Evolutionary conservation across 2,797 vertebrate species (phyloP), one percentile per base, ranked within the genome.

Genomic region (Oceanodroma leucorhoa): DNA sequence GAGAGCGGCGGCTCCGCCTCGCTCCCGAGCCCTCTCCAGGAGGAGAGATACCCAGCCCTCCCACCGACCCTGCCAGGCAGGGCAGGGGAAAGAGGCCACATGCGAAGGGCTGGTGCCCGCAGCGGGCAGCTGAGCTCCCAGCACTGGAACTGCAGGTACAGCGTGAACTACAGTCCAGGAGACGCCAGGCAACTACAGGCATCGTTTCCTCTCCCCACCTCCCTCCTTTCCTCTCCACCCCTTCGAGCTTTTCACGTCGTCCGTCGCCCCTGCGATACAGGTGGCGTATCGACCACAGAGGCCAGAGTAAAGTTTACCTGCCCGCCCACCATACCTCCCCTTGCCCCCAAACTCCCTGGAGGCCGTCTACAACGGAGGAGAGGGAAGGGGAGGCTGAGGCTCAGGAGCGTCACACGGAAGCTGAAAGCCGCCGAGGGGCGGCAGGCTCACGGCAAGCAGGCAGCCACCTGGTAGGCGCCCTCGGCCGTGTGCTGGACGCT

Each of bases 401-500:
- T 88, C 10, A 0, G 58, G 83, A 92, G 82, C 0, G 4, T 76
- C 64, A 65, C 90, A 41, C 19, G 58, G 70, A 67, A 93, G 83
- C 87, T 30, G 90, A 50, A 73, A 61, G 83, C 79, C 1, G 1
- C 36, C 0, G 3, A 0, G 8, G 73, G 11, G 34, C 1, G 0
- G 71, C 41, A 77, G 64, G 41, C 91, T 98, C 93, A 98, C 30
- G 98, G 99, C 97, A 99, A 98, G 96, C 99, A 99, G 71, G 99
- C 98, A 1, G 99, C 97, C 84, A 99, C 99, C 9, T 98, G 98
- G 97, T 99, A 99, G 29, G 98, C 98, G 2, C 98, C 98, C 62
- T 99, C 99, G 0, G 99, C 98, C 0, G 99, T 99, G 97, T 99
- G 99, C 97, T 99, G 99, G 18, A 99, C 98, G 0, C 99, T 99